Evolutionary conservation across 2,888 invertebrate genomes (phyloP), one percentile per base, ranked within the genome.

Genomic region (Yponomeuta evonymella): DNA sequence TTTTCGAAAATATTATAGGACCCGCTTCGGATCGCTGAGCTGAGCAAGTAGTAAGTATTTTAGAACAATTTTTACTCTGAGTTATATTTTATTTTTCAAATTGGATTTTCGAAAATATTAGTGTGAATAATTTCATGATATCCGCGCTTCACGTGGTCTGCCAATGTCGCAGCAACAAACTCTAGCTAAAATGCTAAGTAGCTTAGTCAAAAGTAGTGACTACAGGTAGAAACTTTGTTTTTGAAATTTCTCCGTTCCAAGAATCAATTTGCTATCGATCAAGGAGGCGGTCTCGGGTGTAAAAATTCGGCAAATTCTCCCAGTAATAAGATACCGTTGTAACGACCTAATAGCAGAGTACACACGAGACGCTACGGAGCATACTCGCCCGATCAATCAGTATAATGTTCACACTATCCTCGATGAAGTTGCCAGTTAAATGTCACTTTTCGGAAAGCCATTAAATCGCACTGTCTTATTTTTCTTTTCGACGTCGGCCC

Each of bases 211-310:
- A 2, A 58, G 12, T 1, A 43, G 43, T 43, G 6, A 12, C 51
- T 58, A 15, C 12, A 15, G 51, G 15, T 12, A 58, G 51, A 67
- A 33, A 43, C 9, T 67, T 67, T 78, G 76, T 77, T 23, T 23
- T 79, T 80, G 80, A 82, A 83, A 83, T 84, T 84, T 81, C 78
- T 80, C 84, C 81, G 81, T 88, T 88, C 88, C 76, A 68, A 79
- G 87, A 88, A 88, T 85, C 86, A 87, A 86, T 86, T 80, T 79
- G 72, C 75, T 74, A 75, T 66, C 72, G 72, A 77, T 76, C 76
- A 74, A 73, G 12, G 81, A 58, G 79, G 82, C 80, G 83, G 77
- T 78, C 79, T 79, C 74, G 77, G 79, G 78, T 80, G 81, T 80
- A 80, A 81, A 48, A 78, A 78, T 79, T 81, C 78, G 73, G 78